Percentiles rank a stretch among this genome's conserved stretches.
Evolutionary conservation across 2,113 vertebrate species (phyloP).

Genomic region (Coracopsis vasa): DNA sequence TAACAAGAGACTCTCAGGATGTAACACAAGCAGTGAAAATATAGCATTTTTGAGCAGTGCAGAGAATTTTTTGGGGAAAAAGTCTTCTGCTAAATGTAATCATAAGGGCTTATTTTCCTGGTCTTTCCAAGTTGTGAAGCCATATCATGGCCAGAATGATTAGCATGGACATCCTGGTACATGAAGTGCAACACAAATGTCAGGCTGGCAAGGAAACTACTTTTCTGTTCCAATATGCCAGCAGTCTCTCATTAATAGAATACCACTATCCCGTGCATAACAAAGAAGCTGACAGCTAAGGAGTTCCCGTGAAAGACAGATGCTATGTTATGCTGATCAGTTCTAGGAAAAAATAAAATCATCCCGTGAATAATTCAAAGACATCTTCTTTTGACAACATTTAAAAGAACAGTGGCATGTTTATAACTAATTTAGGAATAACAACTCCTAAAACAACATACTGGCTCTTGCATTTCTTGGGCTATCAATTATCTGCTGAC

Average conservation of each 20-base stretch:
- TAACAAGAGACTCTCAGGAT: not conserved
- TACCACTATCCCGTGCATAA: conserved; percentile 5
- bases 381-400: conserved; percentile 54
- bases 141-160: conserved; percentile 30
- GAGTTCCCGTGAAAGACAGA: conserved; percentile 47
- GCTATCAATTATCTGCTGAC: conserved; percentile 30
- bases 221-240: conserved; percentile 36
- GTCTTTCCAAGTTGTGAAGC: not conserved
- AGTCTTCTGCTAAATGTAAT: not conserved
- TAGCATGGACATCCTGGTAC: conserved; percentile 51
- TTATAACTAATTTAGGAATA: conserved; percentile 36
- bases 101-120: not conserved
- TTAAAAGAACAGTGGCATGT: conserved; percentile 45
- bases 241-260: conserved; percentile 47
- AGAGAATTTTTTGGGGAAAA: fast-evolving
- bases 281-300: conserved; percentile 59
- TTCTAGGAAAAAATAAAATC: not conserved
- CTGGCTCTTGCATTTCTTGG: not conserved
- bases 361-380: conserved; percentile 31
- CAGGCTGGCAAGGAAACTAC: conserved; percentile 46
- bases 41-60: not conserved
- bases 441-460: not conserved
- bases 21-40: not conserved
- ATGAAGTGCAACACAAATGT: conserved; percentile 53
- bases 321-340: conserved; percentile 43